These are phyloP conservation scores for Pteropus alecto DNA, from an alignment of 2,113 vertebrate species.

Conservation along the genomic window DNA sequence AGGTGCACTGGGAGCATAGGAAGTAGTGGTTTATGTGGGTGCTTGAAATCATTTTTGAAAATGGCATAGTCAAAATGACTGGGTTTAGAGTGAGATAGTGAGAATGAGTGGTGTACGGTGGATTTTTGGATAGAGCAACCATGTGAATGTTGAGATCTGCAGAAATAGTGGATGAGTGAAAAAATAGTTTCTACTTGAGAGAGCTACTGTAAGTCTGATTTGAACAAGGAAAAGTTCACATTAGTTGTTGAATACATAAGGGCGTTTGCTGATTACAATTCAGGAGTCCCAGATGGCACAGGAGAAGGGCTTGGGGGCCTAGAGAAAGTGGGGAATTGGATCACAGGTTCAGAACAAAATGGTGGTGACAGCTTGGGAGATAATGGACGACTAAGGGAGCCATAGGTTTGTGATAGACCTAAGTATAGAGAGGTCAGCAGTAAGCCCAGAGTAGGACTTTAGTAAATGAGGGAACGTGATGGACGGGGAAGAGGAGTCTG, in stretches of 20 bases:
- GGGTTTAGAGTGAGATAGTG: background rate
- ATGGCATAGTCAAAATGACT: background rate
- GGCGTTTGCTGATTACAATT: background rate
- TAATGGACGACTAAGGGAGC: background rate
- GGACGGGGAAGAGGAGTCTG: background rate
- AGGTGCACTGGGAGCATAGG: background rate
- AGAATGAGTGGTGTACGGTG: background rate
- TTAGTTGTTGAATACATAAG: background rate
- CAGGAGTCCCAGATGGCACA: background rate
- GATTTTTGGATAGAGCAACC: background rate
- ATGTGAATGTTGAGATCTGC: background rate
- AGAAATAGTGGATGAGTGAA: background rate
- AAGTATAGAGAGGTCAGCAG: background rate
- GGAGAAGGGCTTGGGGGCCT: background rate
- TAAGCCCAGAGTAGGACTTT: background rate
- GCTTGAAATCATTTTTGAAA: background rate
- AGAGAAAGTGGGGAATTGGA: background rate
- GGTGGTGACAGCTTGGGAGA: background rate
- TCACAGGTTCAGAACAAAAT: background rate
- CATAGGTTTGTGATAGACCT: background rate
- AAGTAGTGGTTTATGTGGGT: background rate
- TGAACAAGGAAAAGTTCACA: background rate
- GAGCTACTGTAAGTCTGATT: background rate
- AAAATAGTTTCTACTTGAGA: background rate
- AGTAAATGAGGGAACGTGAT: background rate